Percentiles rank a stretch among this genome's conserved stretches.
These are phyloP conservation scores for Drosophila flavopinicola DNA, from an alignment of 2,888 invertebrate genomes.

Conservation along the genomic window DNA sequence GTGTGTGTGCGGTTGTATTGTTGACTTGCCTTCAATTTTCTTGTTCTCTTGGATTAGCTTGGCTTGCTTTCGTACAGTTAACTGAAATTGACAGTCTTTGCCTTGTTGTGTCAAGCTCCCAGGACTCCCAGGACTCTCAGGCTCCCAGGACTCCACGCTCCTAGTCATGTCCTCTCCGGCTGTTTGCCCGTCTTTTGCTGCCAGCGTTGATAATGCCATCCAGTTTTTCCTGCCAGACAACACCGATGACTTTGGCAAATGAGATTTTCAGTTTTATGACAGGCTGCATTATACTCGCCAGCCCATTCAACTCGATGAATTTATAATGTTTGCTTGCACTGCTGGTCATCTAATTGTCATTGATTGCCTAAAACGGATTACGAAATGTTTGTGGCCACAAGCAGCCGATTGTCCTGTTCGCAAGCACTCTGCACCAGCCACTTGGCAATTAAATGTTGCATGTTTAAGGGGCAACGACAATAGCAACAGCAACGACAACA, in stretches of 20 bases:
- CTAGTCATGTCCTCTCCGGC: no score
- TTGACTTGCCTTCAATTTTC: constrained; percentile 62
- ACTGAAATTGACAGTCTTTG: constrained; percentile 76
- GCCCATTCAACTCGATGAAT: constrained; percentile 8
- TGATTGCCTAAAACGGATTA: constrained; percentile 39
- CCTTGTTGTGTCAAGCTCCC: constrained; percentile 51
- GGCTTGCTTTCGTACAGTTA: constrained; percentile 53
- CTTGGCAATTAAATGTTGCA: constrained; percentile 67
- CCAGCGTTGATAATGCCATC: constrained; percentile 36
- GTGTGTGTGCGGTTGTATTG: constrained; percentile 52
- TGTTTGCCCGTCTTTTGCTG: constrained; percentile 27
- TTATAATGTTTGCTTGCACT: constrained; percentile 15
- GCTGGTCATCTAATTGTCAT: constrained; percentile 35
- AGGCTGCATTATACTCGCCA: constrained; percentile 39
- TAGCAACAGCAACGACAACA: no score
- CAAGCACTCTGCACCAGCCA: constrained; percentile 55
- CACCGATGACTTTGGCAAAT: constrained; percentile 59
- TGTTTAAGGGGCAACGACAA: constrained; percentile 45
- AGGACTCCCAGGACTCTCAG: no score
- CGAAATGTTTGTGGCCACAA: constrained; percentile 39
- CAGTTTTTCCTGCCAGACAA: constrained; percentile 19
- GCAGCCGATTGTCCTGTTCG: constrained; percentile 13
- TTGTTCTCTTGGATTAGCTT: constrained; percentile 28
- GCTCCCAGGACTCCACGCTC: not conserved
- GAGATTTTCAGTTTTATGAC: constrained; percentile 73